A percentile compares a stretch with the other conserved stretches of the same genome.
These are phyloP conservation scores for Pithys albifrons DNA, from an alignment of 2,113 vertebrate genomes.

Conservation along the genomic window DNA sequence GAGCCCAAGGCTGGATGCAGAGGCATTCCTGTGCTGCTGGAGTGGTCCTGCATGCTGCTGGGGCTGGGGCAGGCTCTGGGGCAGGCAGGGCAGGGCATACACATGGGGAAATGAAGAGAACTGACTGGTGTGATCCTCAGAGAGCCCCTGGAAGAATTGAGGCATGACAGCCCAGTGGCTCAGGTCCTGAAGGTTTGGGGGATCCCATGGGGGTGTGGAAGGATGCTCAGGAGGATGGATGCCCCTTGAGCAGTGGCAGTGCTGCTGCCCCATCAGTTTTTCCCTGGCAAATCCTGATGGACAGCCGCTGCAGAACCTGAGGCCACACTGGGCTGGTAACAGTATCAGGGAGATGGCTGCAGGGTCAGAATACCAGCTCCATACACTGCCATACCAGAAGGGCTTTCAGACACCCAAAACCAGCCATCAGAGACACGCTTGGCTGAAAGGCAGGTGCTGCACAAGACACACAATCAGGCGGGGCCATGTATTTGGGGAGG, in stretches of 20 bases:
- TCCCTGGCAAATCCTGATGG: neutral
- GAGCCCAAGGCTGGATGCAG: neutral
- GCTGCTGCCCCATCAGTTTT: neutral
- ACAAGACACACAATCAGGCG: neutral
- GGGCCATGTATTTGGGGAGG: rapidly evolving
- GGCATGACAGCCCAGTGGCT: neutral
- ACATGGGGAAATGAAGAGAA: neutral
- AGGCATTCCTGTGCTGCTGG: neutral
- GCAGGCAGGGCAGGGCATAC: neutral
- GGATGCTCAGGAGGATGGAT: neutral
- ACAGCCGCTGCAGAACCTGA: neutral
- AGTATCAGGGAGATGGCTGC: neutral
- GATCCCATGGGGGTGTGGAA: neutral
- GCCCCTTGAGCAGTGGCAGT: neutral
- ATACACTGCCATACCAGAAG: neutral
- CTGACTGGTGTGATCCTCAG: neutral
- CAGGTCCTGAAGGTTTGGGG: neutral
- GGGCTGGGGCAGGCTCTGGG: neutral
- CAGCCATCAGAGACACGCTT: neutral
- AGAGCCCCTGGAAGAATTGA: neutral
- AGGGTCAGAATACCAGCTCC: neutral
- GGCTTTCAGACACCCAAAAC: constrained; percentile 21
- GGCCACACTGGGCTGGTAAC: neutral
- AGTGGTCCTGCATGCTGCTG: rapidly evolving
- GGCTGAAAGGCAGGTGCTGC: neutral